Evolutionary conservation across 2,113 vertebrate species (phyloP).

Genomic region (Hyla sarda): DNA sequence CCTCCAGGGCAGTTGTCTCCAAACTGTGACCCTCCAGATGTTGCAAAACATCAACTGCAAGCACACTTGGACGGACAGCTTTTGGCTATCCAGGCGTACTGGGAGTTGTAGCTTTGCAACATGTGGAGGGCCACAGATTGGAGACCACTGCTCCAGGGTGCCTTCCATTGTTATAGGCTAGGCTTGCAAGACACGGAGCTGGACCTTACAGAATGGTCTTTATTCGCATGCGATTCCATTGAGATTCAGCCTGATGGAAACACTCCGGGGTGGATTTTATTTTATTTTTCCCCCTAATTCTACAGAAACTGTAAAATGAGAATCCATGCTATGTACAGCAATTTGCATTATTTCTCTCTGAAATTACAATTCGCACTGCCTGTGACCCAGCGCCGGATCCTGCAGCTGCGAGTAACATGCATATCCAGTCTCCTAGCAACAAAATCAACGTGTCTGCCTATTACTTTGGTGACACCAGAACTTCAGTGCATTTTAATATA

Average conservation of each 20-base stretch:
- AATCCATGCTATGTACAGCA: conserved; percentile 22
- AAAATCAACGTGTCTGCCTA: conserved; percentile 43
- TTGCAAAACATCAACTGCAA: no score
- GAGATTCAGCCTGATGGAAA: background rate
- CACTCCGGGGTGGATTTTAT: background rate
- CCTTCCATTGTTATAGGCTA: no score
- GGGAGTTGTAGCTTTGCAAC: no score
- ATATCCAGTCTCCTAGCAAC: conserved; percentile 55
- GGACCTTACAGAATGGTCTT: background rate
- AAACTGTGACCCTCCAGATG: no score
- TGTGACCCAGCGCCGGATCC: conserved; percentile 45
- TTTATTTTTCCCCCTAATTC: conserved; percentile 2
- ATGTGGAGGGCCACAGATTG: no score
- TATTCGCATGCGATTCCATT: background rate
- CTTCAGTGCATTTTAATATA: conserved; percentile 54
- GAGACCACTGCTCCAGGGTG: no score
- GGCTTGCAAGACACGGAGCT: no score
- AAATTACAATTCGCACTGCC: conserved; percentile 54
- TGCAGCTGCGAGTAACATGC: conserved; percentile 54
- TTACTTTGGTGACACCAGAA: conserved; percentile 40
- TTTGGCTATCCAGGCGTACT: no score
- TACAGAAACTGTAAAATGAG: conserved; percentile 19
- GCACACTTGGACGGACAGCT: no score
- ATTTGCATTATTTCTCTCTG: conserved; percentile 48
- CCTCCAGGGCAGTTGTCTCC: no score